Evolutionary conservation across 2,888 invertebrate species (phyloP), one percentile per base, ranked within the genome.

Genomic region (Phymatocera aterrima): DNA sequence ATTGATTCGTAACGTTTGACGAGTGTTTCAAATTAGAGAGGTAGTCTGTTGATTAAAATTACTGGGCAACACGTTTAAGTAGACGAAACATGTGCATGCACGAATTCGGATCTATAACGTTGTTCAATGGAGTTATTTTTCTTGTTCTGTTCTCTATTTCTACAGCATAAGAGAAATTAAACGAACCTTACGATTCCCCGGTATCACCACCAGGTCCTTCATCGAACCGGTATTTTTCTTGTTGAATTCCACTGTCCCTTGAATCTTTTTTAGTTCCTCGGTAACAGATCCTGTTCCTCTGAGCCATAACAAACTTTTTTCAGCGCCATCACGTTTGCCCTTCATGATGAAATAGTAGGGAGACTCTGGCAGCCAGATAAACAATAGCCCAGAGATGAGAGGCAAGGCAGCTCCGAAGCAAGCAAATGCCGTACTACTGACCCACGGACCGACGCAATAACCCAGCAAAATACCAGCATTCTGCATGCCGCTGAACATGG

Each of bases 361-460:
- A 0, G 81, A 80, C n/a, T 83, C 83, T 8, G 83, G 83, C 72
- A 83, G 68, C 83, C 83, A 83, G 2, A 51, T 6, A 28, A 82
- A 72, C 1, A 64, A 40, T 10, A 83, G 1, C 0, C 79, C 21
- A 21, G 80, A 80, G 1, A 81, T 0, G 0, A 72, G 1, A 0
- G 64, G n/a, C 2, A 83, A 78, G 10, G 48, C 2, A n/a, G 77
- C 8, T 10, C 61, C 31, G 10, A 82, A 10, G 6, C 79, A 0
- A 1, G 79, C 64, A 2, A 83, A 8, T 0, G 8, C n/a, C n/a
- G 8, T n/a, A 64, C 57, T 28, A 28, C 57, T 15, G 57, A 57
- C 4, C 28, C 51, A 60, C 0, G 80, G 57, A 1, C 82, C 80
- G 0, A 60, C n/a, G n/a, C n/a, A n/a, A n/a, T n/a, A n/a, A n/a